phyloP scores from a whole-genome alignment of 2,113 vertebrate genomes.

The Anoura caudifer region DNA sequence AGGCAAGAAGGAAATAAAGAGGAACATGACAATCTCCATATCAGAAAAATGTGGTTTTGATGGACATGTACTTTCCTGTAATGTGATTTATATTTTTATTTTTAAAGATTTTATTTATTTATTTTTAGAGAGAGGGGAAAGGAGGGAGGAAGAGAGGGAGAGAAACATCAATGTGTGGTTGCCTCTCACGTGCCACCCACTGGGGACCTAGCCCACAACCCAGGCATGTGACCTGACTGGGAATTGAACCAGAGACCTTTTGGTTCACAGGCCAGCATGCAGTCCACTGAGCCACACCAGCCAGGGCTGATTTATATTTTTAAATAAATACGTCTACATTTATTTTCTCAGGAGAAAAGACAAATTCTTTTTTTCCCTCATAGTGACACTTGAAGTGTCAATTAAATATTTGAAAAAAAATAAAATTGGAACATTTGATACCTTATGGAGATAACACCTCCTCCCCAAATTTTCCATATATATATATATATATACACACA shows the following conservation, averaged over 20 bases:
- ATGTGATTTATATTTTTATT: neutral
- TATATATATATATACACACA: neutral
- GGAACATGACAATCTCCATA: rapidly evolving
- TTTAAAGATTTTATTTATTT: neutral
- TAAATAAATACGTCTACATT: neutral
- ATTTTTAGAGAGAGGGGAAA: no score
- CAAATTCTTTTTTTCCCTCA: neutral
- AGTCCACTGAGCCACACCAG: no score
- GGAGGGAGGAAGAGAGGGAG: no score
- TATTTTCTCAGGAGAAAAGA: neutral
- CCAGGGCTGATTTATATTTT: neutral
- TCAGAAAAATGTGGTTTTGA: neutral
- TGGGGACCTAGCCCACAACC: no score
- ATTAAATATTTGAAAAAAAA: neutral
- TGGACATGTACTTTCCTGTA: neutral
- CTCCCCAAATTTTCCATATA: neutral
- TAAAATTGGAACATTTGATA: neutral
- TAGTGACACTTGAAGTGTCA: neutral
- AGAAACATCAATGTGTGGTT: no score
- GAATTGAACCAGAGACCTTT: no score
- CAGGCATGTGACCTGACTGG: no score
- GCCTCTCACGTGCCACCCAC: no score
- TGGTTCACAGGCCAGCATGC: no score
- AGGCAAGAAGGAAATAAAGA: neutral
- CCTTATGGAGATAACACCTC: neutral